Evolutionary conservation across 1,140 invertebrate genomes (phyloP).

Genomic region (Philaenus spumarius): DNA sequence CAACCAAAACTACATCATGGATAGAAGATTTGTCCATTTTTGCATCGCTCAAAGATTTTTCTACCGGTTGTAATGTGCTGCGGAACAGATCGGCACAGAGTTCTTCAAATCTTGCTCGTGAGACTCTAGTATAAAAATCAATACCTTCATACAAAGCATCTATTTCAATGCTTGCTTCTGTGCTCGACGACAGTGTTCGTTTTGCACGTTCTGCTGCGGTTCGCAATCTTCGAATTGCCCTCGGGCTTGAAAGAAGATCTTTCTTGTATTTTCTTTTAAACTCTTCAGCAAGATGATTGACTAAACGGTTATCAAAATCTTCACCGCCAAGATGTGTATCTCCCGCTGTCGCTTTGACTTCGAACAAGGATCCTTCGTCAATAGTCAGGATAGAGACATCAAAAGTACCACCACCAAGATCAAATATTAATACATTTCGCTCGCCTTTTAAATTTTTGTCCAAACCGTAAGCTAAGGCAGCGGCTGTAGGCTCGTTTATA

Average conservation of each 20-base stretch:
- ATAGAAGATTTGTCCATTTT: constrained; percentile 63
- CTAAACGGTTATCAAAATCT: constrained; percentile 77
- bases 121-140: constrained; percentile 54
- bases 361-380: constrained; percentile 72
- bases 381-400: constrained; percentile 85
- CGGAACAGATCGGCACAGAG: constrained; percentile 54
- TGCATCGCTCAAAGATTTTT: constrained; percentile 64
- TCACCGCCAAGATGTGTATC: constrained; percentile 69
- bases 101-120: constrained; percentile 56
- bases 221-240: constrained; percentile 52
- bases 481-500: constrained; percentile 71
- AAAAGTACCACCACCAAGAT: constrained; percentile 68
- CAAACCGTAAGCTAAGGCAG: constrained; percentile 68
- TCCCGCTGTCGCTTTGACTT: constrained; percentile 72
- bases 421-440: constrained; percentile 66
- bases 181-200: constrained; percentile 49
- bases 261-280: constrained; percentile 48
- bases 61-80: constrained; percentile 50
- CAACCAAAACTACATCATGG: constrained; percentile 72
- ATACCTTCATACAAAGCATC: constrained; percentile 50
- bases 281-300: constrained; percentile 58
- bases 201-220: constrained; percentile 57
- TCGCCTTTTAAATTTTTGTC: constrained; percentile 70
- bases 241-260: constrained; percentile 41
- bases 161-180: constrained; percentile 50